Evolutionary conservation across 1,140 invertebrate species (phyloP).

Genomic region (Drosophila virilis): DNA sequence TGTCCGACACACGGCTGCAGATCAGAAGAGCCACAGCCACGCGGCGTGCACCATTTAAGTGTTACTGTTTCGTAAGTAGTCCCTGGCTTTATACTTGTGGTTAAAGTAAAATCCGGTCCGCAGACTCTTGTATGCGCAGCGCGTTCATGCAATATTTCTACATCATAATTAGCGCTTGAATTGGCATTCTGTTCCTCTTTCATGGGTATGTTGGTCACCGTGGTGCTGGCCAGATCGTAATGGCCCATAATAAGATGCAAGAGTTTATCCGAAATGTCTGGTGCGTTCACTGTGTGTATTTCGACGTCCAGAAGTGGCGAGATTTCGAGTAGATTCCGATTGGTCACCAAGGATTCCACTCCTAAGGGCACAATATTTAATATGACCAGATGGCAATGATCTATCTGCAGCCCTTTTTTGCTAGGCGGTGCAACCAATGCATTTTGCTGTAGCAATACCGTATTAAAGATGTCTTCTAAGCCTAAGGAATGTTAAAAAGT

Average conservation of each 20-base stretch:
- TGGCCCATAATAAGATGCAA: constrained; percentile 92
- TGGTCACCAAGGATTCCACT: constrained; percentile 89
- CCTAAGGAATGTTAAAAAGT: constrained; percentile 1
- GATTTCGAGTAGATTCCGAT: constrained; percentile 87
- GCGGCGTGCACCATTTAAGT: constrained; percentile 97
- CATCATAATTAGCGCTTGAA: constrained; percentile 99
- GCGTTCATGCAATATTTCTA: constrained; percentile 96
- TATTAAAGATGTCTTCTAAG: constrained; percentile 93
- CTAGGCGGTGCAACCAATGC: constrained; percentile 88
- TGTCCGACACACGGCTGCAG: constrained; percentile 92
- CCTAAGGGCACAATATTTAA: constrained; percentile 94
- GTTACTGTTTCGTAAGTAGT: constrained; percentile 89
- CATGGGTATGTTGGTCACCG: constrained; percentile 99
- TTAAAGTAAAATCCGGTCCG: constrained; percentile 86
- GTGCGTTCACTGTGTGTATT: constrained; percentile 89
- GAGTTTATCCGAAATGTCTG: constrained; percentile 88
- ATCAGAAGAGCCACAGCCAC: constrained; percentile 91
- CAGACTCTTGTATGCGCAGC: constrained; percentile 92
- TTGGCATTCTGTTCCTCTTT: constrained; percentile 99
- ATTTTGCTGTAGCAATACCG: constrained; percentile 92
- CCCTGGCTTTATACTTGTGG: constrained; percentile 85
- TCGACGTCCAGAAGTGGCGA: constrained; percentile 88
- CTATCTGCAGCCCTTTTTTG: constrained; percentile 88
- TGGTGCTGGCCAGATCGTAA: constrained; percentile 97
- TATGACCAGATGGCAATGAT: constrained; percentile 95